These are phyloP conservation scores for Ramphastos sulfuratus DNA, from an alignment of 2,113 vertebrate species.

Conservation along the genomic window DNA sequence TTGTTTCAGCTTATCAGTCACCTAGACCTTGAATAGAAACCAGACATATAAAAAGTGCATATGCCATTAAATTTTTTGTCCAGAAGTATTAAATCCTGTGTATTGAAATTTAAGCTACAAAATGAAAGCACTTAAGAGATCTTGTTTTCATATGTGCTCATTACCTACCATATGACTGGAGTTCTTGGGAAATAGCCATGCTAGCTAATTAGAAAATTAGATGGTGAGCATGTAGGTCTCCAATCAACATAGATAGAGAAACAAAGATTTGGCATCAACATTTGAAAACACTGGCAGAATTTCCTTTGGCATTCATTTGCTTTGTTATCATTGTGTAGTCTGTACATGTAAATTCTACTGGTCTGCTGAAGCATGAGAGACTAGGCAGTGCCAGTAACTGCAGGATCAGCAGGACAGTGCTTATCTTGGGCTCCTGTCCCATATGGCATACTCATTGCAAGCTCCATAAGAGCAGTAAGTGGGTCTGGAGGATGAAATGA, in stretches of 20 bases:
- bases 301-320: not conserved
- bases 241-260: not conserved
- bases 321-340: not conserved
- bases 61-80: not conserved
- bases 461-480: accelerated
- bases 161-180: not conserved
- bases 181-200: not conserved
- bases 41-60: not conserved
- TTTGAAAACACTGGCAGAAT: not conserved
- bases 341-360: not conserved
- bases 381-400: not conserved
- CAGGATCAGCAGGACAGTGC: not conserved
- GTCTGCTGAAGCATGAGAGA: not conserved
- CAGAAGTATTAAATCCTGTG: not conserved
- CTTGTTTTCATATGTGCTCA: not conserved
- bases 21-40: not conserved
- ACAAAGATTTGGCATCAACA: not conserved
- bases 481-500: not conserved
- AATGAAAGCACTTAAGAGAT: not conserved
- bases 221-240: not conserved
- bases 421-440: not conserved
- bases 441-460: not conserved
- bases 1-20: not conserved
- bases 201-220: constrained; percentile 20
- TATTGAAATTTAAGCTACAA: not conserved